Evolutionary conservation across 2,888 invertebrate species (phyloP).

Genomic region (Caenorhabditis sp.): DNA sequence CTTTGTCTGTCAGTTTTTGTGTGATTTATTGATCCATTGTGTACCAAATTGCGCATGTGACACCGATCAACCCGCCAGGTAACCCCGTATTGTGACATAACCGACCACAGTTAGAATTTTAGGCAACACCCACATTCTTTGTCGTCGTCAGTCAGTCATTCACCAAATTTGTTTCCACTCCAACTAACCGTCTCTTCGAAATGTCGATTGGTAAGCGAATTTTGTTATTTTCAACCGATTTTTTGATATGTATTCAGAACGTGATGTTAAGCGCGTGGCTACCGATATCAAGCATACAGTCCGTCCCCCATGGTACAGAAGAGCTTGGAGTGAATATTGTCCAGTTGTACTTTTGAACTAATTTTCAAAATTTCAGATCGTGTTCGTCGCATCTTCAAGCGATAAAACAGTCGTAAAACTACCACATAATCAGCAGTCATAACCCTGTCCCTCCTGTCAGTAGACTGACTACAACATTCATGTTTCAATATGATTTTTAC

Average conservation of each 20-base stretch:
- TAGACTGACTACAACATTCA: no score
- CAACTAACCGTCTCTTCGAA: background rate
- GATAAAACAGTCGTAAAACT: constrained; percentile 6
- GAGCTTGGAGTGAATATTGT: constrained; percentile 65
- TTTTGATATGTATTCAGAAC: constrained; percentile 9
- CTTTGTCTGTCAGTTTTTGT: background rate
- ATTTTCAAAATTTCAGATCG: constrained; percentile 56
- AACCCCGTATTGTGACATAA: constrained; percentile 50
- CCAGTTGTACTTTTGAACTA: no score
- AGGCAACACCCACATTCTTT: constrained; percentile 55
- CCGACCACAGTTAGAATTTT: constrained; percentile 12
- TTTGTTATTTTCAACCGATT: background rate
- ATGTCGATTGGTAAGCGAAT: constrained; percentile 42
- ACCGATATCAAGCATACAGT: constrained; percentile 59
- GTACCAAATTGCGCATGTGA: constrained; percentile 48
- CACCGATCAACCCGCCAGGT: constrained; percentile 13
- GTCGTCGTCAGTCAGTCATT: constrained; percentile 8
- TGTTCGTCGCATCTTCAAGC: constrained; percentile 53
- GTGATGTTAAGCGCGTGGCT: constrained; percentile 46
- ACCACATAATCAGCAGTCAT: no score
- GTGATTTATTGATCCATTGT: constrained; percentile 22
- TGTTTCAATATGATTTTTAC: no score
- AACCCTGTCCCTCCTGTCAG: no score
- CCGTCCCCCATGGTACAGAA: constrained; percentile 65
- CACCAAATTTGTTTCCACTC: background rate